A percentile compares a stretch with the other conserved stretches of the same genome.
Evolutionary conservation across 2,888 invertebrate genomes (phyloP).

Genomic region (Celastrina argiolus): DNA sequence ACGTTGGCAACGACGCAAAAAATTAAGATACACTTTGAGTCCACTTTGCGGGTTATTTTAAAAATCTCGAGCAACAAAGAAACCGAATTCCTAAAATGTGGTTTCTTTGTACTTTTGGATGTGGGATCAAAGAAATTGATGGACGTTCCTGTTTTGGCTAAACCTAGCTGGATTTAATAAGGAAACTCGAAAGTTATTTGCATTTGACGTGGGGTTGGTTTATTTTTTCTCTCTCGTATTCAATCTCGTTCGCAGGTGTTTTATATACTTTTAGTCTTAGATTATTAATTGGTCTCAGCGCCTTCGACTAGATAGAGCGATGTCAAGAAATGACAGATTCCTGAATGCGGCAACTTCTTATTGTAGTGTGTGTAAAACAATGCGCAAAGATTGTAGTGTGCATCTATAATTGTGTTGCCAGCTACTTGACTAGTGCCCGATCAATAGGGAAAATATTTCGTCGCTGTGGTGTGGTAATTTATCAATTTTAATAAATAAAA

Average conservation of each 20-base stretch:
- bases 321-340: no score
- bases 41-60: not conserved
- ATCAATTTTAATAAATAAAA: no score
- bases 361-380: no score
- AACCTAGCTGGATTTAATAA: slow-evolving; percentile 35
- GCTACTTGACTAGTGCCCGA: no score
- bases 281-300: not conserved
- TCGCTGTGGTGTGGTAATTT: no score
- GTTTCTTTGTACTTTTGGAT: not conserved
- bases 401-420: no score
- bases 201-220: slow-evolving; percentile 32
- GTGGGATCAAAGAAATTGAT: not conserved
- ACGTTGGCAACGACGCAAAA: not conserved
- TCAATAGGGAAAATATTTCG: no score
- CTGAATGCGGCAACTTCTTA: no score
- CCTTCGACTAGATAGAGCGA: not conserved
- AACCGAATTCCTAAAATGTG: not conserved
- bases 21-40: slow-evolving; percentile 8
- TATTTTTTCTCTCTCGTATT: slow-evolving; percentile 20
- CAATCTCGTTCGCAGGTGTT: slow-evolving; percentile 10
- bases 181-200: slow-evolving; percentile 33
- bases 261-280: not conserved
- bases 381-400: no score
- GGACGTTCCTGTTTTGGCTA: slow-evolving; percentile 28
- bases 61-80: not conserved